A percentile compares a stretch with the other conserved stretches of the same genome.
These are phyloP conservation scores for Smittia sp. DNA, from an alignment of 2,888 invertebrate genomes.

Conservation along the genomic window DNA sequence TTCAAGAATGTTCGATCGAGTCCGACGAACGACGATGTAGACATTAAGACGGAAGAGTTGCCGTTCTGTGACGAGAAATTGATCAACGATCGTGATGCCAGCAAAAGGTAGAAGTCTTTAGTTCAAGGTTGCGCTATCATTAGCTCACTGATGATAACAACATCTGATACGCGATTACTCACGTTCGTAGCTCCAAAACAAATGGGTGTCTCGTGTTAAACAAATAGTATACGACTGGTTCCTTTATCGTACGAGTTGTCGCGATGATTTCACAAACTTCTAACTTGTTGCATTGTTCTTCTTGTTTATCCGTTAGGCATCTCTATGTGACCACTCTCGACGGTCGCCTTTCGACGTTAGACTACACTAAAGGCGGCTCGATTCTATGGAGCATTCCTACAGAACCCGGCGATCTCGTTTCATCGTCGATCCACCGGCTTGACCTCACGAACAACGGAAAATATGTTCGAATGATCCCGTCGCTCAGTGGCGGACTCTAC, in stretches of 20 bases:
- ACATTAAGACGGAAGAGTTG: constrained; percentile 36
- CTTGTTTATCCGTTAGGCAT: constrained; percentile 57
- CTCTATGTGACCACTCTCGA: constrained; percentile 87
- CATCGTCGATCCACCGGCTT: constrained; percentile 83
- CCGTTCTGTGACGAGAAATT: constrained; percentile 42
- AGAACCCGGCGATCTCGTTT: constrained; percentile 71
- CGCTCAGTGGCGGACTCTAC: constrained; percentile 86
- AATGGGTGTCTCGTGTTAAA: too few species aligned
- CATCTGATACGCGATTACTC: too few species aligned
- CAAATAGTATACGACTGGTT: too few species aligned
- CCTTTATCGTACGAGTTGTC: too few species aligned
- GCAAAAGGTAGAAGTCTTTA: constrained; percentile 41
- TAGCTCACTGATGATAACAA: constrained; percentile 14
- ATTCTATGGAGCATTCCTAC: constrained; percentile 78
- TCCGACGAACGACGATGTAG: background rate
- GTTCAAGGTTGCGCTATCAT: background rate
- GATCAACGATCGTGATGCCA: constrained; percentile 34
- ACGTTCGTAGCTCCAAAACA: too few species aligned
- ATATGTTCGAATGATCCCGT: constrained; percentile 87
- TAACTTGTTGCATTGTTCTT: background rate
- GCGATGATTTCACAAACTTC: background rate
- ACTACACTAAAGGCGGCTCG: constrained; percentile 64
- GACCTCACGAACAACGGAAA: constrained; percentile 84
- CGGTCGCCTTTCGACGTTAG: constrained; percentile 80
- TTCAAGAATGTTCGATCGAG: background rate